Conservation (phyloP, 2,888 invertebrate species). For the Drosophila subquinaria region DNA sequence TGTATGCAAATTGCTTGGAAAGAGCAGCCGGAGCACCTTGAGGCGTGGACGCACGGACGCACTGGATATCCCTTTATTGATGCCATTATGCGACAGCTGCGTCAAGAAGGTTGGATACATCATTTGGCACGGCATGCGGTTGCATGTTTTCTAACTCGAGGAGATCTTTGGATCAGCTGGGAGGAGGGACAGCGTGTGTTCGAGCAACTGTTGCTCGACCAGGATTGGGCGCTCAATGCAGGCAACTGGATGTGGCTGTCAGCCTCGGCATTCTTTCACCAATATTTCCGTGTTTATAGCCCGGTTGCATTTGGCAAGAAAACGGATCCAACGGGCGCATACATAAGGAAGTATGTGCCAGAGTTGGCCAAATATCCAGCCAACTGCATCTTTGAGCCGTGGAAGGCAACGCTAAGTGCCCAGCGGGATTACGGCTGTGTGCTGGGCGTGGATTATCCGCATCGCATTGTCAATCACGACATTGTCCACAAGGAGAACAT, state of each 20-base stretch:
- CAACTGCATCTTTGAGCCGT: conserved; percentile 90
- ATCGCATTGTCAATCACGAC: conserved; percentile 90
- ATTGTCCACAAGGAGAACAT: conserved; percentile 88
- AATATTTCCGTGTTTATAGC: conserved; percentile 90
- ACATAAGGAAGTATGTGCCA: conserved; percentile 90
- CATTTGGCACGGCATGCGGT: conserved; percentile 91
- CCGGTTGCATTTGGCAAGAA: conserved; percentile 91
- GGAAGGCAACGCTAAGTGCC: conserved; percentile 89
- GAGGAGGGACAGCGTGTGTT: conserved; percentile 91
- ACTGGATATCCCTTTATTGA: conserved; percentile 92
- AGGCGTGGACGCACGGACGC: conserved; percentile 88
- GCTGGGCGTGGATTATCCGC: conserved; percentile 89
- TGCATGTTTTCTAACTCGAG: conserved; percentile 91
- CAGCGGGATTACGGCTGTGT: conserved; percentile 89
- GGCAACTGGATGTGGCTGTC: conserved; percentile 92
- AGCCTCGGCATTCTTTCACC: conserved; percentile 90
- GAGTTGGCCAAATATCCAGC: conserved; percentile 89
- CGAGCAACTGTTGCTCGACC: conserved; percentile 89
- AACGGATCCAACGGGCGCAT: conserved; percentile 89
- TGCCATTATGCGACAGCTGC: conserved; percentile 91
- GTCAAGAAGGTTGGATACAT: conserved; percentile 91
- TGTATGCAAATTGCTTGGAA: conserved; percentile 89
- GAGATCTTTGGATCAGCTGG: conserved; percentile 91
- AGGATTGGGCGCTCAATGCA: conserved; percentile 91
- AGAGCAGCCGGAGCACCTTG: conserved; percentile 87